These are phyloP conservation scores for Adelges cooleyi DNA, from an alignment of 1,140 invertebrate genomes.

Conservation along the genomic window DNA sequence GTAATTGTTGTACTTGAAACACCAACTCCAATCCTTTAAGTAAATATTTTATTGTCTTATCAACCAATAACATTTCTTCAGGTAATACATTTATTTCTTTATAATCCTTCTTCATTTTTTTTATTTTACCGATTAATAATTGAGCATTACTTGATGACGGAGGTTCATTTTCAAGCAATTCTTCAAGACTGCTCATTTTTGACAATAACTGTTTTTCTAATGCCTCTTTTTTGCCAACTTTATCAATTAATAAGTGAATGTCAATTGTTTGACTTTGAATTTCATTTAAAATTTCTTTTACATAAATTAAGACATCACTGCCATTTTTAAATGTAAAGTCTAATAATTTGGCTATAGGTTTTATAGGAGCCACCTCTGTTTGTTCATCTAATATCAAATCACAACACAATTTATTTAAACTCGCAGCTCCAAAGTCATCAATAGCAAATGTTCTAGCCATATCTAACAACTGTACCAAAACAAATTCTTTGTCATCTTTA, in stretches of 20 bases:
- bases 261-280: not conserved
- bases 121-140: not conserved
- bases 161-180: not conserved
- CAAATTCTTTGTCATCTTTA: slow-evolving; percentile 7
- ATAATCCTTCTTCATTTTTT: not conserved
- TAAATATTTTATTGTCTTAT: not conserved
- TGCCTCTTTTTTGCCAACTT: not conserved
- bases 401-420: slow-evolving; percentile 1
- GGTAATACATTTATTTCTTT: not conserved
- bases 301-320: not conserved
- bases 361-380: not conserved
- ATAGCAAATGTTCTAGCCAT: not conserved
- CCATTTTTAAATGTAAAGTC: not conserved
- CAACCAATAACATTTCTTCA: not conserved
- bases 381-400: slow-evolving; percentile 12
- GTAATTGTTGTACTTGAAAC: slow-evolving; percentile 7
- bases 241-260: not conserved
- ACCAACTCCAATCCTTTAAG: not conserved
- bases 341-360: not conserved
- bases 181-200: not conserved
- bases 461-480: slow-evolving; percentile 6
- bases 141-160: not conserved
- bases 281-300: slow-evolving; percentile 7
- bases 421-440: not conserved
- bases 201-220: not conserved